Conservation (phyloP, 1,140 invertebrate genomes). For the Elysia chlorotica region DNA sequence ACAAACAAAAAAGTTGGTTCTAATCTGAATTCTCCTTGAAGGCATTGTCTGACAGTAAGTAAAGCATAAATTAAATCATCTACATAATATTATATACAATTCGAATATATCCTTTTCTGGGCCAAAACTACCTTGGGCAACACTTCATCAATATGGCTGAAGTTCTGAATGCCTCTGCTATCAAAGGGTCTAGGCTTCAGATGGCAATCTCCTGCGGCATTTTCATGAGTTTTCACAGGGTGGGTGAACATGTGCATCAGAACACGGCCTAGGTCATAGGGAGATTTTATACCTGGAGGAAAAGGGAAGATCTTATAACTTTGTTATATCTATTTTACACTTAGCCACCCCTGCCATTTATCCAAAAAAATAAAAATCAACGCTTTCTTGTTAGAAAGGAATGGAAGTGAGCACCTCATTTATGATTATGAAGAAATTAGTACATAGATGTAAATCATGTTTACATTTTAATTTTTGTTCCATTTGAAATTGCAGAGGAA, state of each 20-base stretch:
- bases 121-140: neutral
- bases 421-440: neutral
- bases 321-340: neutral
- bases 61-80: too few relatives aligned
- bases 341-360: neutral
- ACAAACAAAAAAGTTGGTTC: too few relatives aligned
- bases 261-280: conserved; percentile 22
- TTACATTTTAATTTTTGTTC: too few relatives aligned
- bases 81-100: neutral
- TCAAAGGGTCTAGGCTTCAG: conserved; percentile 14
- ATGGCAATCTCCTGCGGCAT: neutral
- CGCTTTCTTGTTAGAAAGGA: neutral
- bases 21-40: too few relatives aligned
- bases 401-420: neutral
- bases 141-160: conserved; percentile 16
- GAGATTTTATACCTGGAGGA: conserved; percentile 4
- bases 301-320: neutral
- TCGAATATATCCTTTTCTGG: neutral
- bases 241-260: conserved; percentile 15
- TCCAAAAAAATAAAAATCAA: neutral
- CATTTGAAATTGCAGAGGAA: too few relatives aligned
- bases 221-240: neutral
- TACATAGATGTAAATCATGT: too few relatives aligned
- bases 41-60: too few relatives aligned
- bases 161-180: conserved; percentile 9